These are phyloP conservation scores for Anabacerthia variegaticeps DNA, from an alignment of 2,797 vertebrate species.

Conservation along the genomic window DNA sequence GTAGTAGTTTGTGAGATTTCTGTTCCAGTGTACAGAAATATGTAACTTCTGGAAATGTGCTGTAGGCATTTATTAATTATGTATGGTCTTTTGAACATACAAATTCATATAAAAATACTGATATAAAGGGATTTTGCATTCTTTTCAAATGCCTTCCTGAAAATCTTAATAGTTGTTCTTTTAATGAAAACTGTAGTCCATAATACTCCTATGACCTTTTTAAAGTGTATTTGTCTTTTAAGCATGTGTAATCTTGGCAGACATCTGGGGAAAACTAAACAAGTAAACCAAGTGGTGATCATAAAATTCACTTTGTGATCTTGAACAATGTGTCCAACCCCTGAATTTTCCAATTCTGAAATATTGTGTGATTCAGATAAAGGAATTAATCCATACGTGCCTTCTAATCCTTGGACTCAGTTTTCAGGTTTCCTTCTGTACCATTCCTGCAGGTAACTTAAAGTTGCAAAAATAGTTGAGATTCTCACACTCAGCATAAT, in stretches of 20 bases:
- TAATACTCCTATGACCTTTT: background rate
- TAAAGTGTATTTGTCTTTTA: background rate
- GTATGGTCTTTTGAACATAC: background rate
- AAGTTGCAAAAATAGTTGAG: background rate
- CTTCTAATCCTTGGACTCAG: background rate
- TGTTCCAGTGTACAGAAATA: background rate
- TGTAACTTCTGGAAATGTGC: background rate
- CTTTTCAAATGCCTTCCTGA: background rate
- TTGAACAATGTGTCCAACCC: background rate
- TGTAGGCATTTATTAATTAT: background rate
- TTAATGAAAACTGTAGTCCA: background rate
- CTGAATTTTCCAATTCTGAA: background rate
- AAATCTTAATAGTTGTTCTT: background rate
- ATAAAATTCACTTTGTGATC: background rate
- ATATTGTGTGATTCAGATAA: background rate
- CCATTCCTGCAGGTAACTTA: background rate
- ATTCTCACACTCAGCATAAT: background rate
- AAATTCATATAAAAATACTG: background rate
- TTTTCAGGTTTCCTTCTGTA: background rate
- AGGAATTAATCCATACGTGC: rapidly evolving
- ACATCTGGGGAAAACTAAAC: background rate
- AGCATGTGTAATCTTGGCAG: background rate
- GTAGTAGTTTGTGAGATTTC: background rate
- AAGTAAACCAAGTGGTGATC: background rate
- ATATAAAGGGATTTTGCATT: background rate